A percentile compares a stretch with the other conserved stretches of the same genome.
phyloP scores from a whole-genome alignment of 2,888 invertebrate species.

The Dynastes maya region DNA sequence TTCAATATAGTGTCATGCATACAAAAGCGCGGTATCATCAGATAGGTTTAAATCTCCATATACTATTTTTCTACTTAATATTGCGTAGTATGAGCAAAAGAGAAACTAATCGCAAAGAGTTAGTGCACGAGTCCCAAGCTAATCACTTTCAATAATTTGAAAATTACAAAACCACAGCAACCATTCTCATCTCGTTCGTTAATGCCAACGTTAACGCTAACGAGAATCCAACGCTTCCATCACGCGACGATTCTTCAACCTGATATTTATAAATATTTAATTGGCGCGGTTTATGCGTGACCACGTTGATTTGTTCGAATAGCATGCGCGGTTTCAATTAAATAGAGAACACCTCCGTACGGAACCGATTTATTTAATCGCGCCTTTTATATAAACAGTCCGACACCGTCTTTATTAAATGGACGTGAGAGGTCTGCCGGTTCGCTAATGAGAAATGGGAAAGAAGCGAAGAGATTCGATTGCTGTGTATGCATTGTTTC shows the following conservation, averaged over 20 bases:
- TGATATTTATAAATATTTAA: constrained; percentile 11
- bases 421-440: not conserved
- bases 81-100: too few species aligned
- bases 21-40: too few species aligned
- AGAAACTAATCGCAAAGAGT: too few species aligned
- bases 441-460: constrained; percentile 7
- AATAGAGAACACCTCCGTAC: constrained; percentile 7
- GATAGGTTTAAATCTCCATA: too few species aligned
- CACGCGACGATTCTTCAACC: not conserved
- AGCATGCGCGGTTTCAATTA: constrained; percentile 16
- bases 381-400: not conserved
- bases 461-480: too few species aligned
- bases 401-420: constrained; percentile 10
- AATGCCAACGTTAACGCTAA: not conserved
- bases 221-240: constrained; percentile 6
- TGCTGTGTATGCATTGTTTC: too few species aligned
- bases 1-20: too few species aligned
- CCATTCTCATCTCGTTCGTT: too few species aligned
- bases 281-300: constrained; percentile 5
- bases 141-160: too few species aligned
- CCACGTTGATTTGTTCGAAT: constrained; percentile 9
- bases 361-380: constrained; percentile 14
- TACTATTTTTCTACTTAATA: too few species aligned
- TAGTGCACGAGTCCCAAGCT: too few species aligned
- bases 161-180: too few species aligned